phyloP scores from a whole-genome alignment of 2,113 vertebrate species.

The Mesocricetus auratus region DNA sequence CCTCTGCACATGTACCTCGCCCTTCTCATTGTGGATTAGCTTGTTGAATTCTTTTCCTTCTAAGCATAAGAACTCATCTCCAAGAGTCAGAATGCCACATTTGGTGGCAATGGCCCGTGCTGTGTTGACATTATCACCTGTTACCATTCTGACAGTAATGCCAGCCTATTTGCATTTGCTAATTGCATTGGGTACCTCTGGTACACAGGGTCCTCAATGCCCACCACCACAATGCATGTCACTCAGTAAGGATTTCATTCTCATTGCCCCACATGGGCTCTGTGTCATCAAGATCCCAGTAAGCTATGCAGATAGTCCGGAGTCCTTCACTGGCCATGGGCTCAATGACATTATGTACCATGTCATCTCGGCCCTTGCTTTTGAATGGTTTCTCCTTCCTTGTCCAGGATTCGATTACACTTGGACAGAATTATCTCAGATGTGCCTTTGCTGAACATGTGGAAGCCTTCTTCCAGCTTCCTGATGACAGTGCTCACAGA shows the following conservation, averaged over 20 bases:
- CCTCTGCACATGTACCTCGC: slow-evolving; percentile 90
- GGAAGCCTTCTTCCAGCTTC: slow-evolving; percentile 89
- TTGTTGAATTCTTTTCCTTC: slow-evolving; percentile 99
- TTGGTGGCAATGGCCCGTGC: slow-evolving; percentile 97
- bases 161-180: slow-evolving; percentile 95
- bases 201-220: slow-evolving; percentile 98
- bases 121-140: slow-evolving; percentile 98
- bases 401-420: slow-evolving; percentile 93
- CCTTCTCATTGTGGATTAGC: slow-evolving; percentile 97
- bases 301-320: slow-evolving; percentile 96
- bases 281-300: slow-evolving; percentile 89
- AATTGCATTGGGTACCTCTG: slow-evolving; percentile 97
- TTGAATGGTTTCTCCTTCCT: slow-evolving; percentile 92
- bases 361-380: slow-evolving; percentile 94
- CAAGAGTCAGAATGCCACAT: slow-evolving; percentile 95
- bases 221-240: slow-evolving; percentile 94
- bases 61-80: slow-evolving; percentile 95
- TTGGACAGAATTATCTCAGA: slow-evolving; percentile 94
- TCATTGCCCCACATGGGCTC: slow-evolving; percentile 96
- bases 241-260: slow-evolving; percentile 93
- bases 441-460: slow-evolving; percentile 99
- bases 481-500: slow-evolving; percentile 98
- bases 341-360: slow-evolving; percentile 96
- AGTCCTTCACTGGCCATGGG: slow-evolving; percentile 97
- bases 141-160: slow-evolving; percentile 98